Percentiles rank a stretch among this genome's conserved stretches.
These are phyloP conservation scores for Perodicticus potto DNA, from an alignment of 2,797 vertebrate species.

Conservation along the genomic window DNA sequence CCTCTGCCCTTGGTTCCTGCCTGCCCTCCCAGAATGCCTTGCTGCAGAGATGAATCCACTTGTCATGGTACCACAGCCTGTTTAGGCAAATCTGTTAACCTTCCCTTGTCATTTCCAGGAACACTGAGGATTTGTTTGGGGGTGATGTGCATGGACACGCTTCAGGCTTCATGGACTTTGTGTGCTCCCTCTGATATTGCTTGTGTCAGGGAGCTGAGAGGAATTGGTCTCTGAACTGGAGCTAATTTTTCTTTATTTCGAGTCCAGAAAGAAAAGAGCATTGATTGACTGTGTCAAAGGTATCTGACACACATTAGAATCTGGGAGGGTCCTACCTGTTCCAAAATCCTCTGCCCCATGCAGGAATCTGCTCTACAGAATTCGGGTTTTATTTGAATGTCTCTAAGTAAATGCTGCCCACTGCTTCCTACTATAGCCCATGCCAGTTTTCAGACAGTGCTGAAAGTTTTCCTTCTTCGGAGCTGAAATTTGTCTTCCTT, in stretches of 20 bases:
- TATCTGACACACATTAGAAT: neutral
- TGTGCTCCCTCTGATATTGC: slow-evolving; percentile 44
- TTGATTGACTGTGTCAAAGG: neutral
- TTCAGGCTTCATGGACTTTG: neutral
- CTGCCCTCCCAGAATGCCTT: slow-evolving; percentile 5
- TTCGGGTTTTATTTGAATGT: neutral
- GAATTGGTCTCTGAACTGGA: neutral
- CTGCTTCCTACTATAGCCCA: neutral
- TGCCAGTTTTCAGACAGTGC: neutral
- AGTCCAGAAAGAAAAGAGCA: neutral
- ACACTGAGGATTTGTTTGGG: neutral
- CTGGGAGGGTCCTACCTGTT: neutral
- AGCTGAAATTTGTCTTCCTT: neutral
- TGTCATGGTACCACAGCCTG: neutral
- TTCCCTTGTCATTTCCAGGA: slow-evolving; percentile 61
- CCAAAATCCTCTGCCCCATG: neutral
- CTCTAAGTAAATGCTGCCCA: neutral
- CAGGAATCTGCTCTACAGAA: neutral
- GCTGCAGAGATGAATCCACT: neutral
- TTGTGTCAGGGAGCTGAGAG: neutral
- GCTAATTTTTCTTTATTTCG: slow-evolving; percentile 38
- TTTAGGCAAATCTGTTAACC: neutral
- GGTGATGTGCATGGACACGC: neutral
- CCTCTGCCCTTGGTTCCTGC: neutral
- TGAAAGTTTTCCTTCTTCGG: neutral